phyloP scores from a whole-genome alignment of 2,797 vertebrate species.

The Poeciliopsis infans region DNA sequence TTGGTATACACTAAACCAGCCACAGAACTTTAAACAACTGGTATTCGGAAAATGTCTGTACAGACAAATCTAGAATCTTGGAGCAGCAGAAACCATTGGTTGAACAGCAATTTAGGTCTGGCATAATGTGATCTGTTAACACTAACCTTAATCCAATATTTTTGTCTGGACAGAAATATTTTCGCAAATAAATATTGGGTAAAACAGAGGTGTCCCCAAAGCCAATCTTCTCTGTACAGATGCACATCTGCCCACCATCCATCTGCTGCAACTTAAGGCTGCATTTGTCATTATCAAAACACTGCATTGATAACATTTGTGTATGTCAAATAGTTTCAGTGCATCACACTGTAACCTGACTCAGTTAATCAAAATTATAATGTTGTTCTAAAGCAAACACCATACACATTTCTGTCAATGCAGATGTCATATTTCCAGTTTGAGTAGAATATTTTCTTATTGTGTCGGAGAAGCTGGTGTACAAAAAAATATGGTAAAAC shows the following conservation, averaged over 20 bases:
- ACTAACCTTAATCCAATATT: background rate
- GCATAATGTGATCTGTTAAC: background rate
- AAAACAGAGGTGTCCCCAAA: background rate
- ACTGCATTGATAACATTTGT: conserved; percentile 16
- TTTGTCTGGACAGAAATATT: background rate
- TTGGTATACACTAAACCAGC: background rate
- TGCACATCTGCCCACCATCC: background rate
- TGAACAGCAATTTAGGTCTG: background rate
- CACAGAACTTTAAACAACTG: background rate
- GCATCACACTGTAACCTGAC: conserved; percentile 22
- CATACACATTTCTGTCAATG: conserved; percentile 5
- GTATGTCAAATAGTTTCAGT: conserved; percentile 18
- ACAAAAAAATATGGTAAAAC: background rate
- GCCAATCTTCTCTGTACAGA: too few species aligned
- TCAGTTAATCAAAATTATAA: conserved; percentile 15
- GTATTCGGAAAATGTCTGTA: background rate
- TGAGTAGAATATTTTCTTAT: conserved; percentile 9
- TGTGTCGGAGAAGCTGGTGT: background rate
- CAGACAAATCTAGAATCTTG: background rate
- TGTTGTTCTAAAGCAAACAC: conserved; percentile 18
- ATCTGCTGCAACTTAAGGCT: background rate
- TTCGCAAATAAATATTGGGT: background rate
- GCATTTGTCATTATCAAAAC: conserved; percentile 1
- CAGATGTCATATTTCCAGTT: background rate
- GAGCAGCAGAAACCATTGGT: background rate